phyloP scores from a whole-genome alignment of 2,888 invertebrate genomes.

The Toxonevra muliebris region DNA sequence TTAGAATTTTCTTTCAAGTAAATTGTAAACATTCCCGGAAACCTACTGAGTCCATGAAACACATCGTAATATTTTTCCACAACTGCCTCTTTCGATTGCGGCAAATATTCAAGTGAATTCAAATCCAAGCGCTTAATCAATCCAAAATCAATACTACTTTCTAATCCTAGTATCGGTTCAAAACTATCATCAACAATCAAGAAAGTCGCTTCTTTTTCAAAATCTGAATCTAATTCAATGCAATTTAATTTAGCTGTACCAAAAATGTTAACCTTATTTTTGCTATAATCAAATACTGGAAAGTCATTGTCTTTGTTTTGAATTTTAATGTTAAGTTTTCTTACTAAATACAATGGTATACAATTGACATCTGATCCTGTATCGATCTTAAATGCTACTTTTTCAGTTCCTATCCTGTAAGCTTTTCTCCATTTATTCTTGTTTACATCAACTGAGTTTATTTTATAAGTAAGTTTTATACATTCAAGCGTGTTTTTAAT shows the following conservation, averaged over 20 bases:
- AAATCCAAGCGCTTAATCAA: too few species aligned
- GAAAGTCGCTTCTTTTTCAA: background rate
- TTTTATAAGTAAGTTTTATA: slow-evolving; percentile 23
- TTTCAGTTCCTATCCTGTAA: slow-evolving; percentile 29
- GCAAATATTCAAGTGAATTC: too few species aligned
- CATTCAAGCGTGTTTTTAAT: background rate
- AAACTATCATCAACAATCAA: slow-evolving; percentile 6
- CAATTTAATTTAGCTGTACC: too few species aligned
- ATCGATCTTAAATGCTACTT: slow-evolving; percentile 36
- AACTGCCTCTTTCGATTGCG: slow-evolving; percentile 12
- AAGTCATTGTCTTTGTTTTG: too few species aligned
- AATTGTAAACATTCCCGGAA: slow-evolving; percentile 28
- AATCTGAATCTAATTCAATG: too few species aligned
- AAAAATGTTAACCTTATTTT: too few species aligned
- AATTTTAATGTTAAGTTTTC: too few species aligned
- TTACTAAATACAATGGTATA: too few species aligned
- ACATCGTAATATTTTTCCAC: slow-evolving; percentile 26
- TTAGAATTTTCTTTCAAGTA: slow-evolving; percentile 6
- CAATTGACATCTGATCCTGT: slow-evolving; percentile 31
- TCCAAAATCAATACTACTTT: too few species aligned
- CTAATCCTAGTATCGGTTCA: too few species aligned
- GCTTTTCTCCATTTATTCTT: slow-evolving; percentile 28
- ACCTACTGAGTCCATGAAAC: slow-evolving; percentile 33
- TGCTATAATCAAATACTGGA: too few species aligned
- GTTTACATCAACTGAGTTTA: slow-evolving; percentile 19